These are phyloP conservation scores for Megatriorchis doriae DNA, from an alignment of 2,113 vertebrate genomes.

Conservation along the genomic window DNA sequence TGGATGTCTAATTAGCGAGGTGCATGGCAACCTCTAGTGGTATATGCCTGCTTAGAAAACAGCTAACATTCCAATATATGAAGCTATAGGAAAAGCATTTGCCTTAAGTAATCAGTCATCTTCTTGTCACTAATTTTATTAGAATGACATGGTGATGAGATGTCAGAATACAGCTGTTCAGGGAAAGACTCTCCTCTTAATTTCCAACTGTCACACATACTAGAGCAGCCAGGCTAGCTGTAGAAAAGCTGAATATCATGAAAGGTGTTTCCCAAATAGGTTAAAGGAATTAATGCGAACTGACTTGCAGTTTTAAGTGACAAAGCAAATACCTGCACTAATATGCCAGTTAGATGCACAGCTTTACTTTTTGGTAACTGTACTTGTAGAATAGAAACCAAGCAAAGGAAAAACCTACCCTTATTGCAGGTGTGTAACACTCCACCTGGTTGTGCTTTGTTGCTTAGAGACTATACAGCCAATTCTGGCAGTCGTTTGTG, in stretches of 20 bases:
- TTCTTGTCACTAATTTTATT: not conserved
- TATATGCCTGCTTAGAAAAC: not conserved
- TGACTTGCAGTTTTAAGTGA: not conserved
- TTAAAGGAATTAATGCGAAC: not conserved
- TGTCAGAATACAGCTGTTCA: not conserved
- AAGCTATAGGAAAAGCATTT: not conserved
- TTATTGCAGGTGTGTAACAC: not conserved
- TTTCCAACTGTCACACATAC: not conserved
- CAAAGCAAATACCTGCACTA: not conserved
- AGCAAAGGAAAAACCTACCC: not conserved
- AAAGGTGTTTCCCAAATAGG: not conserved
- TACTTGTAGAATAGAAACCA: not conserved
- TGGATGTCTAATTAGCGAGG: not conserved
- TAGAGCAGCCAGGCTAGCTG: not conserved
- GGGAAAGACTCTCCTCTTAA: not conserved
- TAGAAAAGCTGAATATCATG: not conserved
- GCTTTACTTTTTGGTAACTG: not conserved
- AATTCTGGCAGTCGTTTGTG: not conserved
- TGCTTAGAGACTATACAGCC: not conserved
- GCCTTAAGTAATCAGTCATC: not conserved
- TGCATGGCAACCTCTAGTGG: slow-evolving; percentile 54
- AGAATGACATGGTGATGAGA: not conserved
- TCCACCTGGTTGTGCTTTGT: not conserved
- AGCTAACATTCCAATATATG: not conserved
- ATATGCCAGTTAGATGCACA: no score